Evolutionary conservation across 2,797 vertebrate genomes (phyloP), one percentile per base, ranked within the genome.

Genomic region (Eleutherodactylus coqui): DNA sequence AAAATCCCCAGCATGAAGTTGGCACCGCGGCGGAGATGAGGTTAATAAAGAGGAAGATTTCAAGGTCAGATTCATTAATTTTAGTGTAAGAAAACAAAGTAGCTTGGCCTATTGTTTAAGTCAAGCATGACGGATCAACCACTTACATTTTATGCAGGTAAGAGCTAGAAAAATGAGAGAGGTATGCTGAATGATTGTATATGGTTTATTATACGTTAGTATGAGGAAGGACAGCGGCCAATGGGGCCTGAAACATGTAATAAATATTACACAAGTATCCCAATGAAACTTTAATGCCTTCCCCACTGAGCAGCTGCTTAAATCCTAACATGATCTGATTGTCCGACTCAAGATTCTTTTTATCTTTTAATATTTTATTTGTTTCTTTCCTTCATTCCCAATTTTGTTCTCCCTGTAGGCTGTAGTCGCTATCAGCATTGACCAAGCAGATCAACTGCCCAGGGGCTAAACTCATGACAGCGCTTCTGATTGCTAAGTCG

Each of bases 181-280:
- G 36, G 62, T 73, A 79, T 83, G 75, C 75, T 62, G 81, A 72
- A 47, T 0, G 76, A 79, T 53, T 83, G 67, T 41, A 79, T 73
- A 62, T 38, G 83, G 75, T 83, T 87, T 87, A 84, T 87, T 79
- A 64, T 69, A 75, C 79, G 81, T 84, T 79, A 75, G 69, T 43
- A 67, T 72, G 64, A 69, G 70, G 34, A 34, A 79, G 76, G 51
- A 86, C 36, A 72, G 79, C 67, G 72, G 77, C 55, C 85, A 86
- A 82, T 86, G 85, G 47, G 85, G 79, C 85, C 70, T 76, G 72
- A 47, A 86, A 86, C 85, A 86, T 82, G 85, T 67, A 86, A 86
- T 86, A 86, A 86, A 86, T 82, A 86, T 82, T 86, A 86, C 79
- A 64, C 79, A 58, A 77, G 70, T 58, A 58, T 76, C 72, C 67